These are phyloP conservation scores for Drosophila fuyamai DNA, from an alignment of 1,140 invertebrate genomes.

Conservation along the genomic window DNA sequence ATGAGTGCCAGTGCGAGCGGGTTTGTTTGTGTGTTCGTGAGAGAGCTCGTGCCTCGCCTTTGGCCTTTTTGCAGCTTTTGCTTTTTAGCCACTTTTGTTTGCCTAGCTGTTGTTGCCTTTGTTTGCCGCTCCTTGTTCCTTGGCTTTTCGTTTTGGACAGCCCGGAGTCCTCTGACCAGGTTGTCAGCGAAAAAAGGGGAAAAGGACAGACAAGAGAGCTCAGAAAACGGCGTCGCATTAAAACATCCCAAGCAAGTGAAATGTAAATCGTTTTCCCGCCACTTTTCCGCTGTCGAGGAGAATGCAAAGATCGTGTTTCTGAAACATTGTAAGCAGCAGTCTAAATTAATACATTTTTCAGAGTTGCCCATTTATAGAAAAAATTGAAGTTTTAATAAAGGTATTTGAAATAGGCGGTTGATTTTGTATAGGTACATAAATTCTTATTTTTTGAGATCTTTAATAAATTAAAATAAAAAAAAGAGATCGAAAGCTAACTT, in stretches of 20 bases:
- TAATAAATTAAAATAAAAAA: too few relatives aligned
- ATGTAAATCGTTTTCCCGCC: constrained; percentile 32
- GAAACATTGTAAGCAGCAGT: background rate
- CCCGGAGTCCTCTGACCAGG: constrained; percentile 64
- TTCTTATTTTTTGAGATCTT: too few relatives aligned
- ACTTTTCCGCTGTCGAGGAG: constrained; percentile 7
- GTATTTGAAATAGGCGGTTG: too few relatives aligned
- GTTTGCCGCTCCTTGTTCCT: constrained; percentile 32
- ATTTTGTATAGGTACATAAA: too few relatives aligned
- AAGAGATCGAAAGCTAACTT: too few relatives aligned
- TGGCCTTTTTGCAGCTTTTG: constrained; percentile 69
- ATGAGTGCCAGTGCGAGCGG: constrained; percentile 14
- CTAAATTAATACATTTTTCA: too few relatives aligned
- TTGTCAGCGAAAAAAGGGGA: constrained; percentile 21
- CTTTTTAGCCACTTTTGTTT: constrained; percentile 65
- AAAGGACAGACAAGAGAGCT: background rate
- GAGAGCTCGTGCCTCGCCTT: constrained; percentile 54
- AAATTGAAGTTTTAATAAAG: too few relatives aligned
- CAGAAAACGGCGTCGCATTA: constrained; percentile 41
- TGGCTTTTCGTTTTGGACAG: constrained; percentile 42
- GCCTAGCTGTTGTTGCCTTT: constrained; percentile 53
- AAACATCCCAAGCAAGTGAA: constrained; percentile 49
- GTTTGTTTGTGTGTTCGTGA: constrained; percentile 27
- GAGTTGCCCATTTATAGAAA: too few relatives aligned
- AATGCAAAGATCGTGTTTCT: background rate